These are phyloP conservation scores for Hylyphantes graminicola DNA, from an alignment of 1,140 invertebrate species.

Conservation along the genomic window DNA sequence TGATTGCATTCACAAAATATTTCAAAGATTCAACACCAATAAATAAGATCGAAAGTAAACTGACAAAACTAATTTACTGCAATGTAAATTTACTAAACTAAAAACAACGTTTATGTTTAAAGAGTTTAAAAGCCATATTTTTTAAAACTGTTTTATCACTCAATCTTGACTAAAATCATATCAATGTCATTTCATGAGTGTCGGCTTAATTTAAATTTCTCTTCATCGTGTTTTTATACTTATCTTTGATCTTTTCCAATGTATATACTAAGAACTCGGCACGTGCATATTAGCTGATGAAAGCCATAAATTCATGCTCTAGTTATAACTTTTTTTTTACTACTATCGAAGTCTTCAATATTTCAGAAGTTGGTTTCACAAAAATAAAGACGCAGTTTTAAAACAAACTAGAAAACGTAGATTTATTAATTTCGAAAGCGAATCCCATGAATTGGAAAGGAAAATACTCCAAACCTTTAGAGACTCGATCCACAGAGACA, in stretches of 20 bases:
- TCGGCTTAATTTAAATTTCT: too few relatives aligned
- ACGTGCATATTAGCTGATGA: neutral
- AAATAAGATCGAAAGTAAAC: too few relatives aligned
- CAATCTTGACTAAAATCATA: too few relatives aligned
- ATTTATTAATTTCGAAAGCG: slow-evolving; percentile 28
- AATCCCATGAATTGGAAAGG: slow-evolving; percentile 23
- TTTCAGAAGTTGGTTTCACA: slow-evolving; percentile 2
- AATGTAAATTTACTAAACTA: too few relatives aligned
- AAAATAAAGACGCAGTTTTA: slow-evolving; percentile 14
- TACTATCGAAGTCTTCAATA: neutral
- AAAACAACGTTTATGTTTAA: too few relatives aligned
- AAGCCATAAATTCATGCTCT: neutral
- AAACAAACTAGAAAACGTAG: slow-evolving; percentile 8
- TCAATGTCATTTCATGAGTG: too few relatives aligned
- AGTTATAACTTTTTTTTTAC: slow-evolving; percentile 7
- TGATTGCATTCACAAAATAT: too few relatives aligned
- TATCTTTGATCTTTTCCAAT: slow-evolving; percentile 15
- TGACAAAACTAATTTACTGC: too few relatives aligned
- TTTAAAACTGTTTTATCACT: too few relatives aligned
- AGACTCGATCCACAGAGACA: slow-evolving; percentile 18
- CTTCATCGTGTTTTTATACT: neutral
- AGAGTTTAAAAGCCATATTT: too few relatives aligned
- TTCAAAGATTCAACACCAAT: too few relatives aligned
- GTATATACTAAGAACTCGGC: neutral
- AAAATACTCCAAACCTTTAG: slow-evolving; percentile 10